Base-by-base conservation (phyloP, 1,140 invertebrate species). In the Lucilia cuprina region DNA sequence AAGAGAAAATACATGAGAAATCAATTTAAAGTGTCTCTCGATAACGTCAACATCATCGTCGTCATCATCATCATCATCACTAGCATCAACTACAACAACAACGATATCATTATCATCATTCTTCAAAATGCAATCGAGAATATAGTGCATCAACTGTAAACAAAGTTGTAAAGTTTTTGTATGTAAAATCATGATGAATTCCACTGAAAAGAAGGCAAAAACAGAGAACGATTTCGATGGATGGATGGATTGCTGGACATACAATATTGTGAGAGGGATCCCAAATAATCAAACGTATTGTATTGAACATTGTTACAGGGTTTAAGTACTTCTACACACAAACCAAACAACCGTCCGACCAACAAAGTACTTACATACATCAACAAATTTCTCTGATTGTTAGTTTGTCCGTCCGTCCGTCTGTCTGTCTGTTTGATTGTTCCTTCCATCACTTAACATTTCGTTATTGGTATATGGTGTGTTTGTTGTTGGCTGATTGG, bases 21-120 rank as follows among this genome's bases (percentile, higher is more conserved):
- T 60, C 35, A 74, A 74, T 89, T 89, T 87, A 84, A 85, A 89
- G 88, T 89, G 86, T 89, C 86, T 88, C 87, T 86, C 82, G 87
- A 87, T 88, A 89, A 88, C 89, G 88, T 74, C 82, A 83, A 74
- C 82, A 47, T 74, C 41, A 49, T 50, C 78, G 17, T 49, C 47
- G 47, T 19, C 78, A 82, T 50, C 82, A n/a, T n/a, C n/a, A n/a
- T n/a, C n/a, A n/a, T n/a, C n/a, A n/a, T n/a, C n/a, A n/a, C n/a
- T n/a, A 70, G 3, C 55, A 30, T 25, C 55, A 83, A 34, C 50
- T 1, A 34, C 82, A 70, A 70, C 77, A 80, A 12, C 30, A 41
- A 17, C 77, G 19, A 70, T 30, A 49, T 9, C 78, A n/a, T 88
- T 88, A 89, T 87, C 87, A 88, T 87, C 87, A 82, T 17, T 70